Percentiles rank a stretch among this genome's conserved stretches.
These are phyloP conservation scores for Trisateles emortualis DNA, from an alignment of 2,888 invertebrate genomes.

Conservation along the genomic window DNA sequence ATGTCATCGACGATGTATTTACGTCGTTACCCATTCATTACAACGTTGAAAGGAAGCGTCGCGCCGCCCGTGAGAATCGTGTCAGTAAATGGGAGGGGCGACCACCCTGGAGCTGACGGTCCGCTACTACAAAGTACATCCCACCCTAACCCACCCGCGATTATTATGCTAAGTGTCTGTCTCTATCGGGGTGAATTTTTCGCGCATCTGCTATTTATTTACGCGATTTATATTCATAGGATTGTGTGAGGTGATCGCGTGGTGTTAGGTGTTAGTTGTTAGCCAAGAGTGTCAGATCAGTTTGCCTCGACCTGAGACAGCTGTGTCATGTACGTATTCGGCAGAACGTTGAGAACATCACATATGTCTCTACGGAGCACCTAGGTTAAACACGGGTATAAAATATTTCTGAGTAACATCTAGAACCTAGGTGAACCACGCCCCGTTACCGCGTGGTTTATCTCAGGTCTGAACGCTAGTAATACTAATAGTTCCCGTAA, in stretches of 20 bases:
- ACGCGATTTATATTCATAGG: slow-evolving; percentile 85
- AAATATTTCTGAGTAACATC: too few species aligned
- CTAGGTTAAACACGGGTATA: too few species aligned
- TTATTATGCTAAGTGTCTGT: slow-evolving; percentile 86
- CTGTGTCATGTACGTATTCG: too few species aligned
- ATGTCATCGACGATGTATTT: slow-evolving; percentile 76
- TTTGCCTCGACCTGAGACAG: too few species aligned
- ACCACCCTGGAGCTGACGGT: slow-evolving; percentile 32
- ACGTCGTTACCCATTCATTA: slow-evolving; percentile 81
- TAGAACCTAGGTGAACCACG: too few species aligned
- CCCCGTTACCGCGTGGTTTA: too few species aligned
- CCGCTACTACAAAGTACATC: slow-evolving; percentile 38
- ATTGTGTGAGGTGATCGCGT: slow-evolving; percentile 74
- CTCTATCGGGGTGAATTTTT: slow-evolving; percentile 83
- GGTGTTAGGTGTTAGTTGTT: slow-evolving; percentile 71
- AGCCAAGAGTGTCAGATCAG: too few species aligned
- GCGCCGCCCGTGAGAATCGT: slow-evolving; percentile 84
- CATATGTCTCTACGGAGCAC: too few species aligned
- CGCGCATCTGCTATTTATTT: slow-evolving; percentile 87
- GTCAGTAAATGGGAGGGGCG: slow-evolving; percentile 72
- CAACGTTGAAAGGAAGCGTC: slow-evolving; percentile 79
- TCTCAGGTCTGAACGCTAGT: too few species aligned
- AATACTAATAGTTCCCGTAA: too few species aligned
- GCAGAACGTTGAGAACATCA: too few species aligned
- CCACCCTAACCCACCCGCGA: slow-evolving; percentile 67